phyloP scores from a whole-genome alignment of 2,113 vertebrate species.

The Ploceus nigricollis region DNA sequence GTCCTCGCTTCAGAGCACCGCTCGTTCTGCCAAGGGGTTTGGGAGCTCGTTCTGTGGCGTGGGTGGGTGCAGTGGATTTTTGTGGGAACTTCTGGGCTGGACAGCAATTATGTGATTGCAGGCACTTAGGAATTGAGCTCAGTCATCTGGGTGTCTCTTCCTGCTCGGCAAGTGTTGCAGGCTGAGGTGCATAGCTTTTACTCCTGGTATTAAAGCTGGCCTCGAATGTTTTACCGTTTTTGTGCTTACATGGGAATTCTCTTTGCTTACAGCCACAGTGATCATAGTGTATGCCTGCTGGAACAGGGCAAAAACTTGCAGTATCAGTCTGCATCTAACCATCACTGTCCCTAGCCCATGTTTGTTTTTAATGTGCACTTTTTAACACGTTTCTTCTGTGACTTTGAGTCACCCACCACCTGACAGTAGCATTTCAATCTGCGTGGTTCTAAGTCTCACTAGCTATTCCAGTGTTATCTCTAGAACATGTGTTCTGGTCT shows the following conservation, averaged over 20 bases:
- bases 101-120: not conserved
- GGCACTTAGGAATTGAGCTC: not conserved
- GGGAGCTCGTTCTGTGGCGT: not conserved
- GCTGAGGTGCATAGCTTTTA: not conserved
- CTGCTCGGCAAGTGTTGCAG: not conserved
- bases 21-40: rapidly evolving
- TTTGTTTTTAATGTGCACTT: not conserved
- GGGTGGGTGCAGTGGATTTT: not conserved
- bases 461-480: not conserved
- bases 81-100: not conserved
- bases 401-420: not conserved
- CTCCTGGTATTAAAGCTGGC: not conserved
- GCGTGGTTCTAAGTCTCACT: not conserved
- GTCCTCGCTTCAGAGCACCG: not conserved
- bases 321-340: not conserved
- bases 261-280: not conserved
- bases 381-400: not conserved
- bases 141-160: not conserved
- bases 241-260: not conserved
- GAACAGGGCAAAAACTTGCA: not conserved
- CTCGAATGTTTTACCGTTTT: not conserved
- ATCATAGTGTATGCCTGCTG: rapidly evolving
- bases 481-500: conserved; percentile 5
- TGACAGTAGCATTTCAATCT: not conserved
- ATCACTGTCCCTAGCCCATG: not conserved